A percentile compares a stretch with the other conserved stretches of the same genome.
Evolutionary conservation across 2,888 invertebrate species (phyloP).

Genomic region (Diloba caeruleocephala): DNA sequence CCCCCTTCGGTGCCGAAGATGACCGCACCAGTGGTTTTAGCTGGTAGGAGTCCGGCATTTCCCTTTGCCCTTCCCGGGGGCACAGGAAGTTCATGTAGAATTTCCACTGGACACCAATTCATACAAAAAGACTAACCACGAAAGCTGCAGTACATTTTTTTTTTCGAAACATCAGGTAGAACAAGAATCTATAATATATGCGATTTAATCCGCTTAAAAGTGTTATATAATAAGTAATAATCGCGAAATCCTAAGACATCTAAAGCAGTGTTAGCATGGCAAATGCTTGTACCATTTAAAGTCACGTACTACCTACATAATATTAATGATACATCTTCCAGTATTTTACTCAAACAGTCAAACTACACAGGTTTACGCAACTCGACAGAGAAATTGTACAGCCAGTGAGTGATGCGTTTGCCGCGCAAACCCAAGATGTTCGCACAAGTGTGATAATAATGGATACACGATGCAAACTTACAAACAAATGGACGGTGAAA

Average conservation of each 20-base stretch:
- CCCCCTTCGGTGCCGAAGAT: too few species aligned
- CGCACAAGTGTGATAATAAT: conserved; percentile 40
- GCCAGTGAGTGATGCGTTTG: conserved; percentile 6
- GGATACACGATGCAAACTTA: conserved; percentile 4
- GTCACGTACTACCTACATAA: background rate
- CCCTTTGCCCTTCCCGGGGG: too few species aligned
- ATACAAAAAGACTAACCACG: too few species aligned
- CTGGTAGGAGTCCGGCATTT: too few species aligned
- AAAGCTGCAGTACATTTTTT: too few species aligned
- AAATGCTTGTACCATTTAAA: background rate
- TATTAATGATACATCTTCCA: conserved; percentile 10
- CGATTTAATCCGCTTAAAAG: too few species aligned
- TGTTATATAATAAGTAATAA: too few species aligned
- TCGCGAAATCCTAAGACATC: background rate
- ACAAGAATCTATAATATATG: too few species aligned
- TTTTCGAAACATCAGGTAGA: too few species aligned
- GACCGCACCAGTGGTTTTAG: too few species aligned
- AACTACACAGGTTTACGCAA: conserved; percentile 12
- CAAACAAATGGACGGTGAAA: conserved; percentile 54
- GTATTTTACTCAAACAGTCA: background rate
- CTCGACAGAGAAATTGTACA: conserved; percentile 10
- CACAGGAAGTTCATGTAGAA: too few species aligned
- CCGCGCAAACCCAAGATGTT: conserved; percentile 13
- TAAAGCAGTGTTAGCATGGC: conserved; percentile 1
- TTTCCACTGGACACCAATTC: too few species aligned